Conservation (phyloP, 2,113 vertebrate species). For the Mesoclemmys tuberculata region DNA sequence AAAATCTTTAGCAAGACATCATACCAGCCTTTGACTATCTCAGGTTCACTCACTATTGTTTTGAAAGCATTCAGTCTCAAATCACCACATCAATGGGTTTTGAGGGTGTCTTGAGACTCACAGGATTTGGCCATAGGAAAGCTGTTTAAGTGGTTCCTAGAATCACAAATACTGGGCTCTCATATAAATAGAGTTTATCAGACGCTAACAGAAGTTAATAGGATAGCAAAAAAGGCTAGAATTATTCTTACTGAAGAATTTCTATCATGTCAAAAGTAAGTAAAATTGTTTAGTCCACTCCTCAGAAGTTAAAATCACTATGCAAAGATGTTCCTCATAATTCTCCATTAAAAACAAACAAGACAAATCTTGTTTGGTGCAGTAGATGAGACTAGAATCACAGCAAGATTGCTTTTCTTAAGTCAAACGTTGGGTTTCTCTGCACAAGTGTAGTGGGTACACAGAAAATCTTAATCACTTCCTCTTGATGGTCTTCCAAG, state of each 20-base stretch:
- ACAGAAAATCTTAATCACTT: slow-evolving; percentile 70
- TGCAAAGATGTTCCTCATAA: background rate
- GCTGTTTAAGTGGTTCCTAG: background rate
- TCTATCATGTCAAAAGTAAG: background rate
- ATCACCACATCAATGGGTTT: background rate
- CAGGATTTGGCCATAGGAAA: background rate
- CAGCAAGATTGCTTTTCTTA: slow-evolving; percentile 39
- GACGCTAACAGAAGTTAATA: background rate
- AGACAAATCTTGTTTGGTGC: background rate
- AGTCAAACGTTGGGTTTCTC: slow-evolving; percentile 56
- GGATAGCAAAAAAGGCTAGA: background rate
- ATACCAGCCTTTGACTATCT: background rate
- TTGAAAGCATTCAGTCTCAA: background rate
- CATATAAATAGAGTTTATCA: background rate
- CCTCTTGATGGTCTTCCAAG: slow-evolving; percentile 68
- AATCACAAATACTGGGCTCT: background rate
- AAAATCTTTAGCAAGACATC: background rate
- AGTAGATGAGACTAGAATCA: slow-evolving; percentile 36
- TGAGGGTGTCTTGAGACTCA: background rate
- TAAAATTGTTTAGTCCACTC: background rate
- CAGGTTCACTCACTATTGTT: slow-evolving; percentile 16
- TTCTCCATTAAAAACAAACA: background rate
- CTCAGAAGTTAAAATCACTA: background rate
- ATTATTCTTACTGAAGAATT: background rate
- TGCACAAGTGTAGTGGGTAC: slow-evolving; percentile 61